Evolutionary conservation across 1,140 invertebrate genomes (phyloP).

Genomic region (Euura lappo): DNA sequence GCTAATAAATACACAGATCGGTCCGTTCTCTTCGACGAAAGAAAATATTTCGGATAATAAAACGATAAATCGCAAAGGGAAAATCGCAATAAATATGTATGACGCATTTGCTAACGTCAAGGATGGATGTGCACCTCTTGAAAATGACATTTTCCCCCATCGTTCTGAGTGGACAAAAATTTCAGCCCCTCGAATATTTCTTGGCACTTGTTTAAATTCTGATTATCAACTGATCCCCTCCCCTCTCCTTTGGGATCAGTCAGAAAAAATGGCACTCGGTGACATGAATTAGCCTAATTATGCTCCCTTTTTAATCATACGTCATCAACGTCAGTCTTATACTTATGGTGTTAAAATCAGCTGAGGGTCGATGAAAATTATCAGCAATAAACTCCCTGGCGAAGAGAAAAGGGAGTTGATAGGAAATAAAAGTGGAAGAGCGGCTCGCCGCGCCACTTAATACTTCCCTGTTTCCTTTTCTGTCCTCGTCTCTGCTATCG

Average conservation of each 20-base stretch:
- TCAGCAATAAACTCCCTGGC: not conserved
- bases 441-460: conserved; percentile 46
- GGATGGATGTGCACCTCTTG: not conserved
- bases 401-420: conserved; percentile 33
- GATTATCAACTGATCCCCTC: too few relatives aligned
- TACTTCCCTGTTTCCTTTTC: conserved; percentile 22
- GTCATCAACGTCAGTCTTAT: too few relatives aligned
- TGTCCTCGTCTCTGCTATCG: conserved; percentile 19
- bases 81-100: conserved; percentile 4
- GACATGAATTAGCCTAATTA: too few relatives aligned
- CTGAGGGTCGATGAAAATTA: not conserved
- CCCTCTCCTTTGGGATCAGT: too few relatives aligned
- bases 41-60: conserved; percentile 5
- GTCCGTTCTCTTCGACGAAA: not conserved
- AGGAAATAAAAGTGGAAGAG: conserved; percentile 53
- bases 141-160: too few relatives aligned
- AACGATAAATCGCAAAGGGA: conserved; percentile 4
- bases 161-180: too few relatives aligned
- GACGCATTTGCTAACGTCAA: conserved; percentile 1
- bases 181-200: too few relatives aligned
- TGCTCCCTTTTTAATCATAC: too few relatives aligned
- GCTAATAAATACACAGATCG: conserved; percentile 1
- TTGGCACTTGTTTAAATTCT: too few relatives aligned
- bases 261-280: too few relatives aligned
- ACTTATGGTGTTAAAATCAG: not conserved